These are phyloP conservation scores for Ciconia nigra DNA, from an alignment of 2,797 vertebrate species.

Conservation along the genomic window DNA sequence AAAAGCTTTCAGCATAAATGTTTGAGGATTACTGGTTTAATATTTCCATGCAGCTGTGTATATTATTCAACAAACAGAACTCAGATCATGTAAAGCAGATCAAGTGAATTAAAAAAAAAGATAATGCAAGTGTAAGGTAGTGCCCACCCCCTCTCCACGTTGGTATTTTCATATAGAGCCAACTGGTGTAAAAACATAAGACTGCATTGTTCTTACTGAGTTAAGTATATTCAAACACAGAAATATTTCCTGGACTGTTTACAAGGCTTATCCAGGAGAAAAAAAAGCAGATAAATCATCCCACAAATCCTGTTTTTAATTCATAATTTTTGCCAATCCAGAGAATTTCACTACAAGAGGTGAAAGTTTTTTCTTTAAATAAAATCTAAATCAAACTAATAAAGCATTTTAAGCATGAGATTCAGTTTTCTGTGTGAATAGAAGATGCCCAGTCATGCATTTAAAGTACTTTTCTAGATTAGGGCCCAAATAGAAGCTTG, in stretches of 20 bases:
- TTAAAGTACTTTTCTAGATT: background rate
- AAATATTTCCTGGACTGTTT: background rate
- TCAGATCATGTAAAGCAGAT: background rate
- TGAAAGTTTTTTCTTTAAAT: background rate
- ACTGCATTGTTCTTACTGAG: background rate
- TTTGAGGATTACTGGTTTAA: background rate
- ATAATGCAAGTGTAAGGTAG: background rate
- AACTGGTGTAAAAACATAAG: background rate
- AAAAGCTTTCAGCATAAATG: background rate
- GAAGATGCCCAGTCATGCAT: background rate
- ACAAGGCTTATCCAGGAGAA: background rate
- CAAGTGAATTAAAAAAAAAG: background rate
- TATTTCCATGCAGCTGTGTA: background rate
- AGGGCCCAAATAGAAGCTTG: background rate
- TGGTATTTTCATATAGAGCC: background rate
- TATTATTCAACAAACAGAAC: background rate
- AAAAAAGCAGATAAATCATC: background rate
- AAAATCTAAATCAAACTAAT: background rate
- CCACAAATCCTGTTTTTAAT: background rate
- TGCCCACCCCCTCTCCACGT: constrained; percentile 6
- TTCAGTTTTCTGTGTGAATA: background rate
- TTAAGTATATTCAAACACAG: background rate
- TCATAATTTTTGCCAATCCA: background rate
- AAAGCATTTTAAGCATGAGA: background rate
- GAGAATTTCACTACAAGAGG: background rate